Base-by-base conservation (phyloP, 2,113 vertebrate species). In the Phainopepla nitens region DNA sequence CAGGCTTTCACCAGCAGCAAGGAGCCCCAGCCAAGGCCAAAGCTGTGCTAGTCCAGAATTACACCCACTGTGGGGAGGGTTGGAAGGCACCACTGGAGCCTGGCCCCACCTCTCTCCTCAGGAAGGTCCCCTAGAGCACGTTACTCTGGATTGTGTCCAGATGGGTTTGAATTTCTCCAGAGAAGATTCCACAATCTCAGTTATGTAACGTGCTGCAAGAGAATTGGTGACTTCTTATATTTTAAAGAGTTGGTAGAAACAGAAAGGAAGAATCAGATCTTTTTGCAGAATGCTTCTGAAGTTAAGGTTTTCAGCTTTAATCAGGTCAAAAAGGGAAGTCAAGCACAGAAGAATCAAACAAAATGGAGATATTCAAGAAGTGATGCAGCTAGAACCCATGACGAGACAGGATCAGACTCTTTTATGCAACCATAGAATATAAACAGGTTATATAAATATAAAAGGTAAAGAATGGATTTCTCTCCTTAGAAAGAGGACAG, bases 141-240 rank as follows among this genome's bases (percentile, higher is more conserved):
- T 61, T 17, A 54, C 35, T 56, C 25, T 31, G 66, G 27, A 7
- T 7, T 49, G 6, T 42, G 75, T 14, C 13, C 42, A 42, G 21
- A 35, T 35, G 75, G 35, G 16, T 15, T 35, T 64, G 29, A 64
- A 22, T 16, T 70, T 39, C 64, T 61, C 54, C 47, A 69, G 54
- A 78, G 39, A 19, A 80, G 31, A 57, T 64, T 72, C 57, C 31
- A 50, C 60, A 50, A 6, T 10, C 18, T 57, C 76, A 57, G 4
- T 41, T 41, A 56, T 0, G n/a, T 31, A 73, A 44, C 6, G 2
- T 31, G 35, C 70, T 66, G 7, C 45, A 57, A 75, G 17, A 82
- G 16, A 58, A 9, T 7, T 6, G 1, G 24, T 0, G 17, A 35
- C 35, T 65, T 51, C n/a, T 70, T 2, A 1, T 45, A 23, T 19